These are phyloP conservation scores for Metaphire vulgaris DNA, from an alignment of 1,140 invertebrate genomes.

Conservation along the genomic window DNA sequence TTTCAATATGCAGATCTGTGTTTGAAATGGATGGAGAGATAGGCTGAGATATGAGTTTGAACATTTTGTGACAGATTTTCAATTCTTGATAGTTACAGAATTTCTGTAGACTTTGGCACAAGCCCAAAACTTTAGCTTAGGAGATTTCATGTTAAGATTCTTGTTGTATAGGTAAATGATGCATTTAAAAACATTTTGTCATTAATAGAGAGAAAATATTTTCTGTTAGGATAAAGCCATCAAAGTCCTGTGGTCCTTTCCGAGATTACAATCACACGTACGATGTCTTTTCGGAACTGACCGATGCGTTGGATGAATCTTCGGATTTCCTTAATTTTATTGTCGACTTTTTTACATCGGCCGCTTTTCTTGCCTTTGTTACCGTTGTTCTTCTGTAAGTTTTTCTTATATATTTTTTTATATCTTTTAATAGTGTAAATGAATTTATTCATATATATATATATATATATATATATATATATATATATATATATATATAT, in stretches of 20 bases:
- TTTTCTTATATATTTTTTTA: background rate
- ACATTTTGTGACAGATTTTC: too few relatives aligned
- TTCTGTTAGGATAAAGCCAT: slow-evolving; percentile 40
- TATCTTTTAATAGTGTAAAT: background rate
- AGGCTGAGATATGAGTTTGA: too few relatives aligned
- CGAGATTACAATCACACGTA: slow-evolving; percentile 33
- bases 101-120: too few relatives aligned
- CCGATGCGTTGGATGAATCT: slow-evolving; percentile 32
- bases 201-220: too few relatives aligned
- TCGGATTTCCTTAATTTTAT: slow-evolving; percentile 30
- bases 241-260: slow-evolving; percentile 40
- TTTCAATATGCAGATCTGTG: too few relatives aligned
- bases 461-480: background rate
- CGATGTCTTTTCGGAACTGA: slow-evolving; percentile 34
- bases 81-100: too few relatives aligned
- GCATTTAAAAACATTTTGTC: too few relatives aligned
- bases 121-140: too few relatives aligned
- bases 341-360: slow-evolving; percentile 36
- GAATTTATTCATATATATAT: background rate
- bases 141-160: too few relatives aligned
- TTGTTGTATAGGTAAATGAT: too few relatives aligned
- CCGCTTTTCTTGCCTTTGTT: slow-evolving; percentile 37
- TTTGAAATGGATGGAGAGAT: too few relatives aligned
- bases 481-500: background rate
- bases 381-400: slow-evolving; percentile 38